phyloP scores from a whole-genome alignment of 2,888 invertebrate genomes.

The Capitulum mitella region DNA sequence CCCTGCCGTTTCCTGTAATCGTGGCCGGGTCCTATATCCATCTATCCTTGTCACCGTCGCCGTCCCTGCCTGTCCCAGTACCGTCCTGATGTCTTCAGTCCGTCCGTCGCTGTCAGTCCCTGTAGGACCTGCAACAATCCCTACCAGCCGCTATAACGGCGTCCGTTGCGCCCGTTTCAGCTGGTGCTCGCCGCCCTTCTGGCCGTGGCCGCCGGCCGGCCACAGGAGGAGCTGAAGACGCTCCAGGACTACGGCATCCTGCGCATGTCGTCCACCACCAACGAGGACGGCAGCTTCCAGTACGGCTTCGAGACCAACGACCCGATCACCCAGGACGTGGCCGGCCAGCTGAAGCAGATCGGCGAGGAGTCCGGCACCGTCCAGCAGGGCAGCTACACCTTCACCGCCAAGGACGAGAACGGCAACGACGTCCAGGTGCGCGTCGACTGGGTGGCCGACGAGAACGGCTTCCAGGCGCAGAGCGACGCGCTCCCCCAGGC shows the following conservation, averaged over 20 bases:
- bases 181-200: background rate
- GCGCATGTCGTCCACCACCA: conserved; percentile 21
- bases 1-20: too few species aligned
- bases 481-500: background rate
- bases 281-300: conserved; percentile 32
- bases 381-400: background rate
- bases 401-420: background rate
- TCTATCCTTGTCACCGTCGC: too few species aligned
- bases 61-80: too few species aligned
- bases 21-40: too few species aligned
- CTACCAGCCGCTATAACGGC: too few species aligned
- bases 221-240: background rate
- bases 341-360: background rate
- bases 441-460: background rate
- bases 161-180: background rate
- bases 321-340: background rate
- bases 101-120: too few species aligned
- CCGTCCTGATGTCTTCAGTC: too few species aligned
- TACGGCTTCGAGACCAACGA: conserved; percentile 31
- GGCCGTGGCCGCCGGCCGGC: conserved; percentile 7
- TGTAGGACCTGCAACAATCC: too few species aligned
- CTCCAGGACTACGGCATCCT: background rate
- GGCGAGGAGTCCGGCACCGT: background rate
- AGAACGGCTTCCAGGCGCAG: background rate
- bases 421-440: background rate